Evolutionary conservation across 2,797 vertebrate genomes (phyloP), one percentile per base, ranked within the genome.

Genomic region (Ctenochaetus hawaiiensis): DNA sequence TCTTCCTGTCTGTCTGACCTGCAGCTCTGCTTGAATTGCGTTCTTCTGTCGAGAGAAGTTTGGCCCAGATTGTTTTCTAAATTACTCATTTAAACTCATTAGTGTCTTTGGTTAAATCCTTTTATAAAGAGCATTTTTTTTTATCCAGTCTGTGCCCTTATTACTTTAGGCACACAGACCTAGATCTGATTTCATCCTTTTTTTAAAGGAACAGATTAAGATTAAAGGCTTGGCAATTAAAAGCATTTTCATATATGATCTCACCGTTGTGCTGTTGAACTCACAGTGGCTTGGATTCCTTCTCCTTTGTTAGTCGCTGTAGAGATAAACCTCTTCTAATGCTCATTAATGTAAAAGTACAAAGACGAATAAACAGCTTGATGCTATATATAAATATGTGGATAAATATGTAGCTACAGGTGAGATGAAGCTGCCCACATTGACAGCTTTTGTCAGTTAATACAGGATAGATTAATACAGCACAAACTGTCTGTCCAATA

Each of bases 21-120:
- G 61, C 66, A 61, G 57, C 43, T 54, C 54, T 1, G 5, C 60
- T 68, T 45, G 57, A 52, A 74, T 71, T 44, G 30, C 47, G 26
- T 72, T 57, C 69, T 77, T 63, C 66, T 67, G 22, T 69, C 56
- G 39, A 44, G 39, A 39, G 39, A 2, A 39, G 26, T 30, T 30
- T 30, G 26, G 26, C 26, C 26, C 26, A 30, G 39, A n/a, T 30
- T 23, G 14, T 65, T 59, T 49, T 61, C 52, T 53, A 60, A 71
- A 37, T 66, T 23, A 48, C 63, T 79, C 20, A 64, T 66, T 63
- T 58, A 47, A 69, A 66, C 43, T 62, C 67, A 60, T 75, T 61
- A 64, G 43, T 56, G 23, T 79, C 11, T 72, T 67, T 60, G 1
- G 45, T 68, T 67, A n/a, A 20, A 26, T 51, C 23, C 16, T 14